Conservation (phyloP, 2,113 vertebrate species). For the Malaclemys terrapin region DNA sequence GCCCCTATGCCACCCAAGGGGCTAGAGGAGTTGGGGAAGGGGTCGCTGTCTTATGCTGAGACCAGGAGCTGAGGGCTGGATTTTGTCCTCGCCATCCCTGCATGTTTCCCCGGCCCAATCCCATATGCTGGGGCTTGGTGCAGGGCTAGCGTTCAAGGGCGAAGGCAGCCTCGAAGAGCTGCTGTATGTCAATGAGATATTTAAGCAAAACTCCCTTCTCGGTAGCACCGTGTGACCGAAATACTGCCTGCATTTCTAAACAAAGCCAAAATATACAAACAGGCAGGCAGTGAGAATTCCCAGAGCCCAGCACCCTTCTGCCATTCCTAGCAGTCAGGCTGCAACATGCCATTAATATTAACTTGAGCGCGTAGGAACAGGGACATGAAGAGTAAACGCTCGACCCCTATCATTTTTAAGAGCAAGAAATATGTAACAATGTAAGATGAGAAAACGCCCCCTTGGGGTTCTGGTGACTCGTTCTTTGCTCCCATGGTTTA, state of each 20-base stretch:
- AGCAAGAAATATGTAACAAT: not conserved
- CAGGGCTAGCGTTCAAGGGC: not conserved
- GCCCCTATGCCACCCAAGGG: not conserved
- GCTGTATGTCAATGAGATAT: too few relatives aligned
- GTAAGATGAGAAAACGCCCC: not conserved
- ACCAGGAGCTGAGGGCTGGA: not conserved
- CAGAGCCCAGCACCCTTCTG: not conserved
- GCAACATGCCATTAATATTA: not conserved
- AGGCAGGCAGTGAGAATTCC: not conserved
- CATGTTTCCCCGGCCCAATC: not conserved
- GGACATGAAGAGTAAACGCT: not conserved
- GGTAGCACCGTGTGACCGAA: not conserved
- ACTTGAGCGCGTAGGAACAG: not conserved
- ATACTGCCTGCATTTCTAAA: not conserved
- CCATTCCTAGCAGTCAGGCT: not conserved
- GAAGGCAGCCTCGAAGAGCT: not conserved
- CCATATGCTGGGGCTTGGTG: not conserved
- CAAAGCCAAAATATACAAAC: not conserved
- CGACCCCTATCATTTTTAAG: not conserved
- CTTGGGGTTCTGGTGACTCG: not conserved
- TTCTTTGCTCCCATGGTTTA: not conserved
- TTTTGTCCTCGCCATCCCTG: not conserved
- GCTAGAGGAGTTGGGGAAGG: not conserved
- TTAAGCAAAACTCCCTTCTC: not conserved
- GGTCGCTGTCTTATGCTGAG: too few relatives aligned